phyloP scores from a whole-genome alignment of 53 echinoderm and acorn worm genomes.

The Mesocentrotus franciscanus region DNA sequence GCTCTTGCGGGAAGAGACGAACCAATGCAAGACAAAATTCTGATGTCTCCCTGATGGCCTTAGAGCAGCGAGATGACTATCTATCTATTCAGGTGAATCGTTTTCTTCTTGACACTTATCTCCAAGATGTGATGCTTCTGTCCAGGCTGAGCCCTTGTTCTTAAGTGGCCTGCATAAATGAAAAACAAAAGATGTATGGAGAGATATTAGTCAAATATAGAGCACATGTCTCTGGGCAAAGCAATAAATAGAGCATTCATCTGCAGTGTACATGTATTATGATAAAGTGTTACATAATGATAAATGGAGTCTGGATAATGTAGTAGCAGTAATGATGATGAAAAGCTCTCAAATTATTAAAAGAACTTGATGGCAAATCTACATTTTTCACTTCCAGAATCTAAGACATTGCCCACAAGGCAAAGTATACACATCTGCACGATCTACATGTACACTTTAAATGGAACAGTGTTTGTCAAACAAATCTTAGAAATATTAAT shows the following conservation, averaged over 20 bases:
- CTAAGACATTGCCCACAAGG: neutral
- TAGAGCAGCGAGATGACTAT: constrained; percentile 4
- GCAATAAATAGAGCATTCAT: neutral
- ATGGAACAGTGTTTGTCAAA: neutral
- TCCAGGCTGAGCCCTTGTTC: neutral
- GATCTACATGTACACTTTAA: neutral
- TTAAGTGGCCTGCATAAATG: neutral
- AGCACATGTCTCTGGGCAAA: neutral
- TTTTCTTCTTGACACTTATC: neutral
- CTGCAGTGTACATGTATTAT: neutral
- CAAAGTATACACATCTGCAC: neutral
- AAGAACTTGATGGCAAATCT: neutral
- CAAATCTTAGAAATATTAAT: neutral
- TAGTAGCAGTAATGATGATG: no score
- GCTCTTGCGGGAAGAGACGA: neutral
- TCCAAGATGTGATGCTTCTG: neutral
- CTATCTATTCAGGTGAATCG: neutral
- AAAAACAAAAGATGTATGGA: neutral
- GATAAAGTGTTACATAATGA: neutral
- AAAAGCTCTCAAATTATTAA: neutral
- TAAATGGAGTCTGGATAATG: no score
- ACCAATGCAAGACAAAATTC: neutral
- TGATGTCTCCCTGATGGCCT: neutral
- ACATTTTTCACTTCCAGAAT: neutral
- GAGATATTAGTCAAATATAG: neutral